A percentile compares a stretch with the other conserved stretches of the same genome.
Conservation (phyloP, 2,888 invertebrate species). For the Neuroscelio doddi region DNA sequence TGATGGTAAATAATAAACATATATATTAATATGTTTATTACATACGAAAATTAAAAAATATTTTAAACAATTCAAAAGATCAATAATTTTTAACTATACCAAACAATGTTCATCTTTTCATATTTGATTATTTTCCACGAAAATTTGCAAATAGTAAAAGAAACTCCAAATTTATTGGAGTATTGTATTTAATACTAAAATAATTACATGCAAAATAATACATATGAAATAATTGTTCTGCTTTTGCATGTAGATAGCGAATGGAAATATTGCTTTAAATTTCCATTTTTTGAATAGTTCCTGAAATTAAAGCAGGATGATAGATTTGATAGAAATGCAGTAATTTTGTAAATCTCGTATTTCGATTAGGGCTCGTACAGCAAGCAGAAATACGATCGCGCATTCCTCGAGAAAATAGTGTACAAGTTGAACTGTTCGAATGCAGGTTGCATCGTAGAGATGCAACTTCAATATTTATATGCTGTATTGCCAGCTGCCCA, state of each 20-base stretch:
- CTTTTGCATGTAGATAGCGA: constrained; percentile 8
- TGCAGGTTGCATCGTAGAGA: constrained; percentile 56
- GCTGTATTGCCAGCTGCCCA: constrained; percentile 56
- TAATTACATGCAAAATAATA: too few species aligned
- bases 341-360: constrained; percentile 34
- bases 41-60: too few species aligned
- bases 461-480: constrained; percentile 60
- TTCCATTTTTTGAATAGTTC: neutral
- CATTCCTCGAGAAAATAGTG: constrained; percentile 21
- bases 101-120: too few species aligned
- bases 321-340: constrained; percentile 29
- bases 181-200: too few species aligned
- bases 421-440: constrained; percentile 43
- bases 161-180: too few species aligned
- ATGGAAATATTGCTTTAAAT: constrained; percentile 18
- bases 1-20: too few species aligned
- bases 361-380: constrained; percentile 31
- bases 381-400: constrained; percentile 15
- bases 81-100: too few species aligned
- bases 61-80: too few species aligned
- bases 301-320: constrained; percentile 10
- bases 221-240: too few species aligned
- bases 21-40: too few species aligned
- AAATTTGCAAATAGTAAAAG: too few species aligned
- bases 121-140: too few species aligned